Evolutionary conservation across 1,140 invertebrate species (phyloP).

Genomic region (Drosophila miranda): DNA sequence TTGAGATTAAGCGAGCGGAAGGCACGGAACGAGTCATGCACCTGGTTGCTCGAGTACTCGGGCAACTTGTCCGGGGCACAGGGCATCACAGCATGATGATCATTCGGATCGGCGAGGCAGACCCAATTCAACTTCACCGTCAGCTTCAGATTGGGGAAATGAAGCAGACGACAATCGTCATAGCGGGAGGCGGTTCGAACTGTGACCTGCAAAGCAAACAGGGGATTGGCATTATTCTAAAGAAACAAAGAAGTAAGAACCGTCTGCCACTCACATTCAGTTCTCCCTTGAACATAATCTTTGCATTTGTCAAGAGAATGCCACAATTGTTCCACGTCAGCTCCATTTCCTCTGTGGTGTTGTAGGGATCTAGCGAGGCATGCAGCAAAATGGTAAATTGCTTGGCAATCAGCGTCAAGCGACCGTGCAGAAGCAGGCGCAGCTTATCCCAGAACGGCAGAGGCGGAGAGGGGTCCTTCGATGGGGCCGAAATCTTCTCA

Average conservation of each 20-base stretch:
- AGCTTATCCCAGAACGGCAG: slow-evolving; percentile 99
- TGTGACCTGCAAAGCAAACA: slow-evolving; percentile 82
- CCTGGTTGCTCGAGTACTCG: slow-evolving; percentile 97
- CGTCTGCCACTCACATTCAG: slow-evolving; percentile 84
- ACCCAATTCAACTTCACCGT: slow-evolving; percentile 95
- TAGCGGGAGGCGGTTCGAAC: slow-evolving; percentile 99
- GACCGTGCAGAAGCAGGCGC: slow-evolving; percentile 94
- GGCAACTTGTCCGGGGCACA: slow-evolving; percentile 98
- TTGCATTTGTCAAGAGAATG: slow-evolving; percentile 97
- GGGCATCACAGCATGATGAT: slow-evolving; percentile 97
- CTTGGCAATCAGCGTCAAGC: slow-evolving; percentile 92
- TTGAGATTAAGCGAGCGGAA: slow-evolving; percentile 97
- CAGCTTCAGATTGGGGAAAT: slow-evolving; percentile 94
- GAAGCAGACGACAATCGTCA: slow-evolving; percentile 96
- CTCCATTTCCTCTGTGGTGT: slow-evolving; percentile 99
- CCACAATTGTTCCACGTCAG: slow-evolving; percentile 95
- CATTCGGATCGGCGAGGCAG: slow-evolving; percentile 95
- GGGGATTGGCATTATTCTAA: slow-evolving; percentile 68
- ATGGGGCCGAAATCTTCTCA: slow-evolving; percentile 93
- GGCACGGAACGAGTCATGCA: slow-evolving; percentile 93
- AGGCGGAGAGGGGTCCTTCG: slow-evolving; percentile 95
- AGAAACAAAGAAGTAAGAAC: background rate
- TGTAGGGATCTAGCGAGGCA: slow-evolving; percentile 98
- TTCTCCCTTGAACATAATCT: slow-evolving; percentile 93
- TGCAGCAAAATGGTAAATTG: slow-evolving; percentile 95